Percentiles rank a stretch among this genome's conserved stretches.
Evolutionary conservation across 2,888 invertebrate genomes (phyloP).

Genomic region (Operophtera brumata): DNA sequence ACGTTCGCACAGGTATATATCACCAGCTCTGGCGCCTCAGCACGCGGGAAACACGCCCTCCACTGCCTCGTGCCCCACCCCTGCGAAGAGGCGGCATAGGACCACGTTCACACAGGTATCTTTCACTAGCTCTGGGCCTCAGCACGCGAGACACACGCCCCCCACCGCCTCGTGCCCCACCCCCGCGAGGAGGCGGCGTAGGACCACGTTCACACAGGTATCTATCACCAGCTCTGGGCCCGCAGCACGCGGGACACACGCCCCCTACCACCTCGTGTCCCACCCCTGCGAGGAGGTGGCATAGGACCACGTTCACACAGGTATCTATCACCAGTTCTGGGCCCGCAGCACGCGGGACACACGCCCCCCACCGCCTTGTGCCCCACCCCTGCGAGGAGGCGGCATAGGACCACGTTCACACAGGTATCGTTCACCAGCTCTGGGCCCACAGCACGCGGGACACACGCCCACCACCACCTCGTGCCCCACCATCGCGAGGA

Average conservation of each 20-base stretch:
- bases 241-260: conserved; percentile 92
- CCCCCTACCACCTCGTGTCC: conserved; percentile 97
- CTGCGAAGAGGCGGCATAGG: conserved; percentile 97
- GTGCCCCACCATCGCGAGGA: conserved; percentile 96
- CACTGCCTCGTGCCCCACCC: conserved; percentile 96
- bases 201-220: conserved; percentile 98
- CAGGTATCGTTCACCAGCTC: conserved; percentile 86
- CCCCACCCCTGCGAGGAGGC: conserved; percentile 96
- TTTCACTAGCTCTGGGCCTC: conserved; percentile 83
- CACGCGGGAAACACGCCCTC: conserved; percentile 95
- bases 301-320: conserved; percentile 98
- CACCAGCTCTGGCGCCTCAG: conserved; percentile 85
- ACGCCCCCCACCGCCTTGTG: conserved; percentile 97
- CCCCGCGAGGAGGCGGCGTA: conserved; percentile 96
- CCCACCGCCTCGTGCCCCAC: conserved; percentile 97
- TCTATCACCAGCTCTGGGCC: conserved; percentile 81
- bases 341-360: conserved; percentile 90
- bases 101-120: conserved; percentile 97
- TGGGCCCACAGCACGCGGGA: conserved; percentile 89
- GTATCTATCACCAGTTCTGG: conserved; percentile 82
- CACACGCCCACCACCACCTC: conserved; percentile 96
- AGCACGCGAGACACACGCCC: conserved; percentile 93
- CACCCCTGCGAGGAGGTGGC: conserved; percentile 97
- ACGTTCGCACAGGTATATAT: conserved; percentile 93
- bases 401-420: conserved; percentile 99